phyloP scores from a whole-genome alignment of 2,888 invertebrate genomes.

The Sinopyrophorus schimmeli region DNA sequence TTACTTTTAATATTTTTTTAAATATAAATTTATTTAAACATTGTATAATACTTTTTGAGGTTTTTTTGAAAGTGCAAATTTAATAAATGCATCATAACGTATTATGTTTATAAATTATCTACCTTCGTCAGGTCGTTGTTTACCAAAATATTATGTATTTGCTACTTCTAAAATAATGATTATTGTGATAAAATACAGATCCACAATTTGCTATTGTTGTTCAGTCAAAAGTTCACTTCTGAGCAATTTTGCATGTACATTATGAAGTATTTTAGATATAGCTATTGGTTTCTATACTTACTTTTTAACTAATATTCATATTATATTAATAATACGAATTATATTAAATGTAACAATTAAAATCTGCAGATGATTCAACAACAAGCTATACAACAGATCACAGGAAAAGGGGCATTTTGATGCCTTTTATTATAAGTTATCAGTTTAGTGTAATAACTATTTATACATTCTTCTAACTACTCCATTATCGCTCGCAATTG shows the following conservation, averaged over 20 bases:
- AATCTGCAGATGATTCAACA: conserved; percentile 49
- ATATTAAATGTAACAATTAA: conserved; percentile 40
- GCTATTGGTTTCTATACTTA: conserved; percentile 1
- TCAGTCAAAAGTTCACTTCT: conserved; percentile 16
- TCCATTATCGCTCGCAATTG: conserved; percentile 18
- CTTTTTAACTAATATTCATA: conserved; percentile 2
- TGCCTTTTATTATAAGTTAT: conserved; percentile 23
- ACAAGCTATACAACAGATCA: conserved; percentile 51
- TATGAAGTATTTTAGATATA: conserved; percentile 3
- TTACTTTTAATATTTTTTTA: conserved; percentile 2
- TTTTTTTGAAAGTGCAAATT: too few species aligned
- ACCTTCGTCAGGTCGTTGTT: too few species aligned
- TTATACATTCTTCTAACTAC: neutral
- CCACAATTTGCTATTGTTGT: conserved; percentile 11
- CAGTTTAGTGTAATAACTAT: conserved; percentile 12
- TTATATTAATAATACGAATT: conserved; percentile 15
- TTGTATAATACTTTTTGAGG: too few species aligned
- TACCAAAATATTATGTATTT: conserved; percentile 2
- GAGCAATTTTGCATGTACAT: conserved; percentile 17
- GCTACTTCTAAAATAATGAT: conserved; percentile 14
- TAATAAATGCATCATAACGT: too few species aligned
- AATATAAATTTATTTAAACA: conserved; percentile 3
- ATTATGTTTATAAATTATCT: too few species aligned
- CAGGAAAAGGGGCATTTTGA: conserved; percentile 47
- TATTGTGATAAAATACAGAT: conserved; percentile 15